Base-by-base conservation (phyloP, 2,888 invertebrate species). In the Hemithea aestivaria region DNA sequence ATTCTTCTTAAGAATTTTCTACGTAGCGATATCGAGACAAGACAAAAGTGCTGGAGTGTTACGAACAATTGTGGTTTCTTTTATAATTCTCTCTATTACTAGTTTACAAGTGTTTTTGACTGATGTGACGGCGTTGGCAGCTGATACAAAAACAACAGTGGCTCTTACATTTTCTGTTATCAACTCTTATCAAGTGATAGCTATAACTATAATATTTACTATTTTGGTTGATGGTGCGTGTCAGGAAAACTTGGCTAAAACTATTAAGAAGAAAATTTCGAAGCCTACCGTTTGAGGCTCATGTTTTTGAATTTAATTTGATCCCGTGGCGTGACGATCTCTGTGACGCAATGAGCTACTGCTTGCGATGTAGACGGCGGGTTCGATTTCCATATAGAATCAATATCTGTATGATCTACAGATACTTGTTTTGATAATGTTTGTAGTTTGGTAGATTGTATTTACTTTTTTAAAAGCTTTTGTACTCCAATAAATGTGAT, bases 51-150 rank as follows among this genome's bases (percentile, higher is more conserved):
- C 52, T 2, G 29, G 48, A 7, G 40, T 60, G 1, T 25, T 66
- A 4, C 54, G 39, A 25, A 58, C 45, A 4, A 51, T 48, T 40
- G 16, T 68, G 0, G 55, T 77, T 0, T 63, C 67, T 0, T 73
- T 73, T 16, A 51, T 73, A 5, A 47, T 81, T 9, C 56, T 78
- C 1, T 62, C 62, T 21, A 64, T 77, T 6, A 62, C 71, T 0
- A 72, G 75, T 48, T 38, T 78, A 5, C 80, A 79, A 47, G 67
- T 78, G 1, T 53, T 80, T 1, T 6, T 66, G 1, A 69, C 64
- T 0, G 79, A 80, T 49, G 31, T 72, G 1, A 38, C 61, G 0
- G 46, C 61, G 1, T 52, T 33, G 20, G 6, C 43, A 1, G 10
- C 37, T 5, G 39, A 32, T 2, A 16, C 27, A 0, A 2, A 27